Conservation (phyloP, 2,888 invertebrate genomes). For the Drosophila algonquin region DNA sequence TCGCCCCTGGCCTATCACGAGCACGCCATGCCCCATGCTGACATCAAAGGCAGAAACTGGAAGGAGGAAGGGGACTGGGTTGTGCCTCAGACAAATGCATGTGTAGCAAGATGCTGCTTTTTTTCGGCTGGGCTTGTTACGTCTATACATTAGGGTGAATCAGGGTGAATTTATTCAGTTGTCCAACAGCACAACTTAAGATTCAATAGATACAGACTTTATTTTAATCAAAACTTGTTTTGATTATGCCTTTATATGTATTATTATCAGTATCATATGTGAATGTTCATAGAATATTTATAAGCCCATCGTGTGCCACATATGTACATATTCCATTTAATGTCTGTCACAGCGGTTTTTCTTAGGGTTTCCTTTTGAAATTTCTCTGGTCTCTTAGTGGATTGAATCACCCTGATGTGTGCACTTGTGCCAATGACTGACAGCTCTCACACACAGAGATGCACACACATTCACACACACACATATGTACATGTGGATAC, state of each 20-base stretch:
- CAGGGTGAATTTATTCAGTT: not conserved
- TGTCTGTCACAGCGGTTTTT: no score
- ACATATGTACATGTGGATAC: conserved; percentile 1
- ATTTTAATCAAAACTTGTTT: no score
- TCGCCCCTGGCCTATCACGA: not conserved
- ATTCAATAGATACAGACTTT: no score
- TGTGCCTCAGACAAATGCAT: conserved; percentile 26
- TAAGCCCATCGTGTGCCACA: no score
- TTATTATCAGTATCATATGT: no score
- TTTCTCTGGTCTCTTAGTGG: not conserved
- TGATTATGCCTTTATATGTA: no score
- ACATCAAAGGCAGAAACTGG: conserved; percentile 20
- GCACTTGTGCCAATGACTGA: conserved; percentile 77
- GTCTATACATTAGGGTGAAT: conserved; percentile 6
- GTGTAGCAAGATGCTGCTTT: conserved; percentile 50
- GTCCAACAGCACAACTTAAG: no score
- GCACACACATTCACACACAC: not conserved
- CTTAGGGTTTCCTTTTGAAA: not conserved
- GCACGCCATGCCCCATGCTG: not conserved
- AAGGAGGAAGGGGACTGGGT: not conserved
- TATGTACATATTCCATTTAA: no score
- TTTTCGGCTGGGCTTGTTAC: conserved; percentile 4
- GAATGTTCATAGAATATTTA: no score
- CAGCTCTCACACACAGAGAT: conserved; percentile 41
- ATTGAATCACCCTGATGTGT: conserved; percentile 51